A percentile compares a stretch with the other conserved stretches of the same genome.
phyloP scores from a whole-genome alignment of 2,888 invertebrate species.

The Perdita meconis region DNA sequence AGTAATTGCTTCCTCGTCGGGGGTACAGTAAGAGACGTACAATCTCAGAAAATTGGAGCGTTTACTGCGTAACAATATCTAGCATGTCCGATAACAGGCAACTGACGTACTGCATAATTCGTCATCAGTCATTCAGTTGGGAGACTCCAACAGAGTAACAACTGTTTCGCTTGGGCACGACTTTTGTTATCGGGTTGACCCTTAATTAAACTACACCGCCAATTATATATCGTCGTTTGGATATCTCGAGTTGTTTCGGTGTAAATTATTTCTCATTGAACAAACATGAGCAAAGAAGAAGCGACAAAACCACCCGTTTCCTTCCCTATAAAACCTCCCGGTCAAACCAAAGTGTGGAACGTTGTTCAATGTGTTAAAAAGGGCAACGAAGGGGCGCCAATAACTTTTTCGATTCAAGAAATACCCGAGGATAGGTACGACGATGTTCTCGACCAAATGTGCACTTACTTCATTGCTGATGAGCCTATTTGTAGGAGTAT shows the following conservation, averaged over 20 bases:
- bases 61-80: slow-evolving; percentile 26
- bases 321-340: slow-evolving; percentile 56
- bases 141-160: slow-evolving; percentile 8
- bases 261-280: neutral
- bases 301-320: slow-evolving; percentile 22
- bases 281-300: neutral
- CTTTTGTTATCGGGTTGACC: neutral
- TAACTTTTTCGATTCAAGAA: slow-evolving; percentile 77
- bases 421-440: slow-evolving; percentile 77
- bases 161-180: slow-evolving; percentile 2
- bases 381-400: slow-evolving; percentile 62
- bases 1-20: neutral
- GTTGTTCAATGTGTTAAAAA: slow-evolving; percentile 65
- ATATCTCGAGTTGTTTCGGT: too few relatives aligned
- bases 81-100: slow-evolving; percentile 29
- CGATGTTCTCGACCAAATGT: slow-evolving; percentile 76
- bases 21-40: neutral
- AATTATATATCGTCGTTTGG: neutral
- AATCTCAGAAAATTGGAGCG: slow-evolving; percentile 12
- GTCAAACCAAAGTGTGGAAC: slow-evolving; percentile 77
- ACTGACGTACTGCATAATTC: slow-evolving; percentile 14
- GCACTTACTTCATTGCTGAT: slow-evolving; percentile 69
- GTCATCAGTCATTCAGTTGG: slow-evolving; percentile 24
- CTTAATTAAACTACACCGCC: neutral
- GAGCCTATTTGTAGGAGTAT: slow-evolving; percentile 69